phyloP scores from a whole-genome alignment of 2,888 invertebrate genomes.

The Amphipyra berbera region DNA sequence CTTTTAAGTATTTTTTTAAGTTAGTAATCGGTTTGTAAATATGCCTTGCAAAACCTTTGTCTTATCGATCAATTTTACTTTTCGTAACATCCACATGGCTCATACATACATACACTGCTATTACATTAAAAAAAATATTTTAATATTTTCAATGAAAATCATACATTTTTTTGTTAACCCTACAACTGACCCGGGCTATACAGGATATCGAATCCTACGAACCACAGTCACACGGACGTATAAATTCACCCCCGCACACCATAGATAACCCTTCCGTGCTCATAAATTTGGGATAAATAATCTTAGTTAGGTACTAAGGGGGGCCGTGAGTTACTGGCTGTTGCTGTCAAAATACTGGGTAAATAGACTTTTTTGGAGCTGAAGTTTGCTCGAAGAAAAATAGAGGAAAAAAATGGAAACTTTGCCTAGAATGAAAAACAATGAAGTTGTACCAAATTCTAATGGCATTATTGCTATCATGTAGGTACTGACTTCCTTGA shows the following conservation, averaged over 20 bases:
- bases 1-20: too few relatives aligned
- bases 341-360: conserved; percentile 54
- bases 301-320: conserved; percentile 75
- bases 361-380: conserved; percentile 36
- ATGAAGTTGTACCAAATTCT: too few relatives aligned
- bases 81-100: too few relatives aligned
- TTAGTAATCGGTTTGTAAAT: too few relatives aligned
- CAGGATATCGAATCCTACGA: conserved; percentile 76
- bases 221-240: conserved; percentile 70
- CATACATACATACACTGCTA: too few relatives aligned
- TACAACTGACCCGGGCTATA: conserved; percentile 47
- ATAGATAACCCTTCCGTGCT: conserved; percentile 77
- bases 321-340: conserved; percentile 60
- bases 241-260: conserved; percentile 73
- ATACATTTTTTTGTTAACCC: conserved; percentile 38
- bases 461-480: too few relatives aligned
- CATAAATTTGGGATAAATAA: conserved; percentile 81
- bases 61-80: too few relatives aligned
- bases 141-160: not conserved
- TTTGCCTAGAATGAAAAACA: too few relatives aligned
- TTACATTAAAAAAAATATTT: too few relatives aligned
- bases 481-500: too few relatives aligned
- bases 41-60: too few relatives aligned
- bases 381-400: not conserved
- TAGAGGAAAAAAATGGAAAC: not conserved